Base-by-base conservation (phyloP, 37 sponge, comb jelly and placozoan species). In the Spongia lamella region DNA sequence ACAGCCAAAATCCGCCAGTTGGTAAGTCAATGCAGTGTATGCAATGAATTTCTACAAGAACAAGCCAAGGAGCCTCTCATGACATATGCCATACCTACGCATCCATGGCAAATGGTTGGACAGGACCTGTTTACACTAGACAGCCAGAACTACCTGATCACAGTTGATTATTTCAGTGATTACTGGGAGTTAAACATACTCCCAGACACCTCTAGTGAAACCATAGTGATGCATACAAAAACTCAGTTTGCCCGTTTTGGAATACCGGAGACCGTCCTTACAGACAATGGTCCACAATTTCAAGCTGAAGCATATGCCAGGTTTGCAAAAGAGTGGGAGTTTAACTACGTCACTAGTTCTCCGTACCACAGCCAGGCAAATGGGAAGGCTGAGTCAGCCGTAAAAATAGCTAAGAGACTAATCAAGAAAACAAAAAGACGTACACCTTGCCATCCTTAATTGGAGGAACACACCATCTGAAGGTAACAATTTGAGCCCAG, bases 271-370 rank as follows among this genome's bases (percentile, higher is more conserved):
- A 38, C 32, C 11, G 54, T 79, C 32, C 51, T 59, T 47, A 79
- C 64, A 21, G 80, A 79, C 51, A 70, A 69, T 51, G 70, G 69
- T 2, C 79, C 79, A 21, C 83, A 82, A 63, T 73, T 66, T 57
- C 64, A 35, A 17, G 35, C 57, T 40, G 17, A n/a, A 11, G 68
- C 54, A 21, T 71, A 74, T 43, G 34, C 33, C 58, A 11, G n/a
- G 25, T 75, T 83, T 66, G 68, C 76, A 27, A 29, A 34, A n/a
- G 36, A n/a, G 26, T 83, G 74, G 61, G 68, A 59, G 0, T 75
- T 63, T 56, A 40, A 65, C 32, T 76, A 75, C 59, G 39, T 39
- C 27, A 58, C 52, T 11, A 54, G 34, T 9, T 71, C 75, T 34
- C 83, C 83, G 16, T 30, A 75, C 50, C 35, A 83, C 39, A 56